Conservation (phyloP, 2,113 vertebrate species). For the Pteropus alecto region DNA sequence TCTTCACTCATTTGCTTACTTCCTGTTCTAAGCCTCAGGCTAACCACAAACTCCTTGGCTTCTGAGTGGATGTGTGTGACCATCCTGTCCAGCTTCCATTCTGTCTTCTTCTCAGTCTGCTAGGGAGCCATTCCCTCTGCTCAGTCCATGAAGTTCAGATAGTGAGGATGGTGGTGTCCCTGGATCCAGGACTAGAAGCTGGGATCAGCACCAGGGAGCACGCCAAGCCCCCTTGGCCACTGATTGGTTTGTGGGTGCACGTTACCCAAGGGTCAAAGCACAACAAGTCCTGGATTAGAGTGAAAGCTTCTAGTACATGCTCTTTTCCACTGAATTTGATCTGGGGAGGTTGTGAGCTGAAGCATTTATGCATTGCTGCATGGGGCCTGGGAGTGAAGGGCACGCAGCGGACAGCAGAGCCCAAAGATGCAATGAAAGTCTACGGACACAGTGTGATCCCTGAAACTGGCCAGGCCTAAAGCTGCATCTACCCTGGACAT, state of each 20-base stretch:
- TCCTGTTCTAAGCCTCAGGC: not conserved
- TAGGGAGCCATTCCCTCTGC: not conserved
- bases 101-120: not conserved
- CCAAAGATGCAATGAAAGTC: not conserved
- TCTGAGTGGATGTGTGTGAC: not conserved
- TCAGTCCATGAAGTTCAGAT: not conserved
- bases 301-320: not conserved
- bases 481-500: not conserved
- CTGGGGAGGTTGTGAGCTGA: no score
- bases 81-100: not conserved
- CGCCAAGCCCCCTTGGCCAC: no score
- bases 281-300: not conserved
- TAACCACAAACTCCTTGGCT: not conserved
- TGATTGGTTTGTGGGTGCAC: not conserved
- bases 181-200: not conserved
- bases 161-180: not conserved
- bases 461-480: not conserved
- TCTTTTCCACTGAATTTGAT: not conserved
- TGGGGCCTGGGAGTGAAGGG: not conserved
- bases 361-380: fast-evolving
- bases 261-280: not conserved
- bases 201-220: not conserved
- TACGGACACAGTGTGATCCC: not conserved
- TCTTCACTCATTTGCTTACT: not conserved
- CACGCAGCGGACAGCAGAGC: fast-evolving